Conservation (phyloP, 2,797 vertebrate genomes). For the Platalea minor region DNA sequence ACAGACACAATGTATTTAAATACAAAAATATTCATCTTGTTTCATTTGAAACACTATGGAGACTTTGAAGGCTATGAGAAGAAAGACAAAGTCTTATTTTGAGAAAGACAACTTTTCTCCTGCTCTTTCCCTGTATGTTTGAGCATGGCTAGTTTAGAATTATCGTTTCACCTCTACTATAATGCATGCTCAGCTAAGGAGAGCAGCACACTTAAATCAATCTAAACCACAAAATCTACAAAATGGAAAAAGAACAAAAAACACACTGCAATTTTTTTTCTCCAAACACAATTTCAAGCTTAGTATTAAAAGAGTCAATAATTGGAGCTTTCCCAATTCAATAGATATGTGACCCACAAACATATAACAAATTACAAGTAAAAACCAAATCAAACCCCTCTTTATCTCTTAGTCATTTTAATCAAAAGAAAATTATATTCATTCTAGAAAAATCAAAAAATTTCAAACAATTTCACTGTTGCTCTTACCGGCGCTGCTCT, state of each 20-base stretch:
- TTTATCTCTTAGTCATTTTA: neutral
- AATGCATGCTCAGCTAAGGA: neutral
- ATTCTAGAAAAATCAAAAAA: neutral
- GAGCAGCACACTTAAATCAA: neutral
- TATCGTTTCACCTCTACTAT: neutral
- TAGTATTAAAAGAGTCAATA: neutral
- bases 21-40: neutral
- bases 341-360: rapidly evolving
- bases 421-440: neutral
- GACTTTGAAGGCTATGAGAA: neutral
- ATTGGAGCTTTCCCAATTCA: neutral
- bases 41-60: neutral
- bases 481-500: constrained; percentile 84
- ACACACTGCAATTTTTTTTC: neutral
- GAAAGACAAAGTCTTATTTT: neutral
- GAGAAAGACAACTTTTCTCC: neutral
- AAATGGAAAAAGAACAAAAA: neutral
- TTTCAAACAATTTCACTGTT: neutral
- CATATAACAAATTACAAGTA: neutral
- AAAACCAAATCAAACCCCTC: neutral
- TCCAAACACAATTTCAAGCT: neutral
- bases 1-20: neutral
- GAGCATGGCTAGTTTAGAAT: neutral
- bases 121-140: neutral
- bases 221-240: neutral